Conservation (phyloP, 1,140 invertebrate genomes). For the Copidosoma floridanum region DNA sequence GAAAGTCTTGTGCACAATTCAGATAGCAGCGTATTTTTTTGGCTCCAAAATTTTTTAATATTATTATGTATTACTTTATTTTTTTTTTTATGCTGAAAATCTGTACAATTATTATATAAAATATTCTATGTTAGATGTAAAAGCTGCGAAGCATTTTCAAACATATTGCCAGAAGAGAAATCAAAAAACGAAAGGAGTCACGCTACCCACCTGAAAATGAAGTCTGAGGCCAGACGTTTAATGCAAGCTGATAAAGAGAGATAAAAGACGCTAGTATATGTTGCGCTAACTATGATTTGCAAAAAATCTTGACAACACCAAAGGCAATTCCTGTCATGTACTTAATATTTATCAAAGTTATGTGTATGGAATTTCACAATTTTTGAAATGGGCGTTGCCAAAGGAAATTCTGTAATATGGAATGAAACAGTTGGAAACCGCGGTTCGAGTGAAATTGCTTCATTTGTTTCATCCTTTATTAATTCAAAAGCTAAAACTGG, state of each 20-base stretch:
- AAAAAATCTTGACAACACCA: conserved; percentile 10
- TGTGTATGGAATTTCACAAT: conserved; percentile 15
- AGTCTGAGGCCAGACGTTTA: not conserved
- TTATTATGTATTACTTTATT: too few relatives aligned
- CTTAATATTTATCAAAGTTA: too few relatives aligned
- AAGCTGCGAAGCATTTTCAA: not conserved
- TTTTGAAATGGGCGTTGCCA: not conserved
- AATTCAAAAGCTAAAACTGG: not conserved
- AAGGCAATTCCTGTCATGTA: too few relatives aligned
- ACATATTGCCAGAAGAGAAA: not conserved
- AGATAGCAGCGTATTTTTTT: too few relatives aligned
- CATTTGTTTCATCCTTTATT: not conserved
- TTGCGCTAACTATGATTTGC: conserved; percentile 4
- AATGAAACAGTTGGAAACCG: conserved; percentile 11
- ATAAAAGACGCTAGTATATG: not conserved
- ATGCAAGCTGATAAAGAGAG: not conserved
- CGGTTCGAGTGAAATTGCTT: conserved; percentile 5
- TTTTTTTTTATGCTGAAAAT: too few relatives aligned
- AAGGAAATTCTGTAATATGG: not conserved
- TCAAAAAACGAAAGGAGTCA: not conserved
- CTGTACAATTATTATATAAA: too few relatives aligned
- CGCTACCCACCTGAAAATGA: not conserved
- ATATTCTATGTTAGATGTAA: conserved; percentile 1
- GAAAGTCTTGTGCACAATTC: too few relatives aligned
- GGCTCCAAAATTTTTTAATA: too few relatives aligned